Evolutionary conservation across 2,113 vertebrate genomes (phyloP), one percentile per base, ranked within the genome.

Genomic region (Dendropsophus ebraccatus): DNA sequence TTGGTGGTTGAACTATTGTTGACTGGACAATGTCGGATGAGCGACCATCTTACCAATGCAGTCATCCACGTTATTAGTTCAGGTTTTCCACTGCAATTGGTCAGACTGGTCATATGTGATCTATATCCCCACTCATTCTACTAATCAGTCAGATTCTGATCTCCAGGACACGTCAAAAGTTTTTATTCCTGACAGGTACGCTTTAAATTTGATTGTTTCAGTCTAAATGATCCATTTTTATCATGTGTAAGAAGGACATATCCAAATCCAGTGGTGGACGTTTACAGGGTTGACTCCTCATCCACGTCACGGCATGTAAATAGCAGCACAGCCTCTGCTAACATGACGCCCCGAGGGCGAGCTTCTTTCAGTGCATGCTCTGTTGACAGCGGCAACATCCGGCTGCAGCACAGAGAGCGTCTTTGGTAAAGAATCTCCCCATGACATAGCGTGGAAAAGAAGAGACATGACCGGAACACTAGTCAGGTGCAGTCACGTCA

Each of bases 371-470:
- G 37, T 49, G 11, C 41, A 25, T 13, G 72, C 72, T 74, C 23
- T 74, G 41, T 74, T 74, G 72, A 74, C 72, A 74, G 37, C 41
- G 49, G 23, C 23, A 47, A 74, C 72, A 74, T 74, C 41, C 41
- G 67, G 41, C 23, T 49, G 23, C 12, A 74, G 23, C 23, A 12
- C 23, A 25, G 16, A 49, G 23, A 3, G 1, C 10, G 41, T 8
- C 72, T 49, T 16, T 47, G n/a, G 41, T 45, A 73, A n/a, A 28
- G 70, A 74, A 47, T 49, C 21, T 74, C 17, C 23, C 72, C n/a
- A 16, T n/a, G 41, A 73, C 70, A 45, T 4, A 14, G 23, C 12
- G 37, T 45, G 21, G 21, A 74, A 49, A 74, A 73, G 70, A 73
- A 47, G 41, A 74, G 72, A 16, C 23, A 25, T 35, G 41, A 74